Evolutionary conservation across 2,797 vertebrate genomes (phyloP), one percentile per base, ranked within the genome.

Genomic region (Clarias platycephalus): DNA sequence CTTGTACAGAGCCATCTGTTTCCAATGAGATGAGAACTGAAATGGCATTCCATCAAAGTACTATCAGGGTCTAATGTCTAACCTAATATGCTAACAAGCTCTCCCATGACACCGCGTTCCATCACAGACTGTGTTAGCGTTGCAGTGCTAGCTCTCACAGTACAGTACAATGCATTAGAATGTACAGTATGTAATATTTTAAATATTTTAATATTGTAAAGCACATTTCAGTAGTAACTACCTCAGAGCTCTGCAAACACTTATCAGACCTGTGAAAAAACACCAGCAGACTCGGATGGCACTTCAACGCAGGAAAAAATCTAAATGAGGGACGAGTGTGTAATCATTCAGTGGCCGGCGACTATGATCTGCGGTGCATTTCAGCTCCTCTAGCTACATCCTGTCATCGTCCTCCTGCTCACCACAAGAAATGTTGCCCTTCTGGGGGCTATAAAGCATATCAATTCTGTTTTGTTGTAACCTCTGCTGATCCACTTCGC

Each of bases 401-500:
- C 82, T 84, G 89, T 89, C 85, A 86, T 88, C 84, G 37, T 84
- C 82, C 71, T 44, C 87, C 44, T 63, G 80, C 84, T 84, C 80
- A 85, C 81, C n/a, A 76, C 66, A 68, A 87, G 88, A 91, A 81
- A 86, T 87, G 85, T 88, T 78, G 80, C 84, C 77, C 88, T 80
- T 72, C 26, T 4, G 83, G 84, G 89, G 82, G 64, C 83, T 64
- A 88, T 91, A 86, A 88, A 89, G 83, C 55, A 76, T 85, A 86
- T 89, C 87, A 82, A 85, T 87, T 89, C 87, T 88, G 79, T 86
- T 86, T 85, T 81, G 82, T 85, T 87, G 80, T 62, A 83, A 86
- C 87, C 87, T 86, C 83, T 75, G 85, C 85, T 87, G 86, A 88
- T 89, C 84, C 87, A 88, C 87, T 83, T 90, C 85, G 72, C 84